Base-by-base conservation (phyloP, 2,797 vertebrate species). In the Diplodus puntazzo region DNA sequence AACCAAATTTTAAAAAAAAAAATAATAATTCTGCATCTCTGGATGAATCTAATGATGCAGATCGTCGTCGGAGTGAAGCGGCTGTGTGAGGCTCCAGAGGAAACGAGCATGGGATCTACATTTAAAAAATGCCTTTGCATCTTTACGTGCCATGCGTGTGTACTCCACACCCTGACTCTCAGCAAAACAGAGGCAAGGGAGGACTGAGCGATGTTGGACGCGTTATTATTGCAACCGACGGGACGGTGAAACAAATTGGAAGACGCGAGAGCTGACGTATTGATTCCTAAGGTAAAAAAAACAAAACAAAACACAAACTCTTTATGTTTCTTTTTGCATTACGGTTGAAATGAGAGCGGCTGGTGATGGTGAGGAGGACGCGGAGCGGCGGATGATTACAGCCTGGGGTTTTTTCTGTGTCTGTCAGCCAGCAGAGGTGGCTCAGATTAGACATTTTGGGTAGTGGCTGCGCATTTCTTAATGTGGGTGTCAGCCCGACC, bases 121-220 rank as follows among this genome's bases (percentile, higher is more conserved):
- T 84, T 25, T 87, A 72, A 83, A 88, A 92, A 87, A 93, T 91
- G 92, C 92, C 89, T 88, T 90, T 87, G 92, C 92, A 93, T 94
- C 92, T 92, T 92, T 87, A 93, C 94, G 92, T 91, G 92, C 82
- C 91, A 89, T 83, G 90, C 87, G 89, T 92, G 93, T 90, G 88
- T 80, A 30, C 69, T 85, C 91, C 92, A 92, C 94, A 94, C 94
- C 93, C 94, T 66, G 89, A 89, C 90, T 91, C 90, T 66, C 84
- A 75, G 89, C 75, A 46, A 88, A 83, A 85, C 90, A 87, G 86
- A 91, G 83, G 87, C 88, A 53, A 48, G 82, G 82, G 21, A 77
- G 86, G 77, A 80, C 78, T 43, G 83, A 57, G 86, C 79, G 90
- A 87, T 88, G 92, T 58, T 73, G 83, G 82, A 89, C 88, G 88